Percentiles rank a stretch among this genome's conserved stretches.
Conservation (phyloP, 1,140 invertebrate genomes). For the Drosophila persimilis region DNA sequence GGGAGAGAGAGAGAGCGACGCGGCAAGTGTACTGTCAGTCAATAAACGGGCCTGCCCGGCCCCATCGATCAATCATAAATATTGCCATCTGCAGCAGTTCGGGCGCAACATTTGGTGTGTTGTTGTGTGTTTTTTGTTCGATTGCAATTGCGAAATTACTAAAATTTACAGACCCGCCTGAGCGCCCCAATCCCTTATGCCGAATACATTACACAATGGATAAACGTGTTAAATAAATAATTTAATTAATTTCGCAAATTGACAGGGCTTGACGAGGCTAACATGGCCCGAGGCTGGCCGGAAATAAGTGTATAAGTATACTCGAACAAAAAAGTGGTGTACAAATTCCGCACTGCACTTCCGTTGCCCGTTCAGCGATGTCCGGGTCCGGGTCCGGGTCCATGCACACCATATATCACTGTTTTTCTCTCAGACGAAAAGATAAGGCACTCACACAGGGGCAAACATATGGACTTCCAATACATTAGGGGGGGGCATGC, state of each 20-base stretch:
- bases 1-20: conserved; percentile 8
- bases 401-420: not conserved
- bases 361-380: conserved; percentile 10
- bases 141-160: conserved; percentile 50
- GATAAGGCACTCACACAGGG: conserved; percentile 15
- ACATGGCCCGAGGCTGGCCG: conserved; percentile 29
- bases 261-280: conserved; percentile 55
- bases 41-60: conserved; percentile 49
- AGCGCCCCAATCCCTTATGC: too few species aligned
- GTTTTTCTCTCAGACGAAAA: not conserved
- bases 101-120: conserved; percentile 27
- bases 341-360: conserved; percentile 22
- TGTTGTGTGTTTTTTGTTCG: conserved; percentile 11
- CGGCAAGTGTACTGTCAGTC: conserved; percentile 43
- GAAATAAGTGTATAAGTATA: conserved; percentile 29
- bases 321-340: conserved; percentile 27
- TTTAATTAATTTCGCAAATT: conserved; percentile 78
- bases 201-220: too few species aligned
- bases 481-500: conserved; percentile 25
- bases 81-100: conserved; percentile 29
- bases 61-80: conserved; percentile 62
- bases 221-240: conserved; percentile 71
- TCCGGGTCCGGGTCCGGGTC: not conserved
- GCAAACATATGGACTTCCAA: conserved; percentile 1
- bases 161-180: conserved; percentile 12